A percentile compares a stretch with the other conserved stretches of the same genome.
These are phyloP conservation scores for Loris lydekkerianus DNA, from an alignment of 2,797 vertebrate genomes.

Conservation along the genomic window DNA sequence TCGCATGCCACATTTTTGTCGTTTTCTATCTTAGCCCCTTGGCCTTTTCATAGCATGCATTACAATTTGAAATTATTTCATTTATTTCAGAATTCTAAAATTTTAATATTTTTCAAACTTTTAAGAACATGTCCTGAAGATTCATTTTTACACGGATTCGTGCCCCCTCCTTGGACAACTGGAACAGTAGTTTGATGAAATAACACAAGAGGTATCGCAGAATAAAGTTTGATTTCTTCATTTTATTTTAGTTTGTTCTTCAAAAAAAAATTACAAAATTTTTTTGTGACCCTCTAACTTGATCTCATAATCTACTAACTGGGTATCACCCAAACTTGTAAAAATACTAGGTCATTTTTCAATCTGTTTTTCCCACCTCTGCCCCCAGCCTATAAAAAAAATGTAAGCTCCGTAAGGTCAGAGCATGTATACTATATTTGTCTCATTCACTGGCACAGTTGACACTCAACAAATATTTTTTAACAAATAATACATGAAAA, in stretches of 20 bases:
- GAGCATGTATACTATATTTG: not conserved
- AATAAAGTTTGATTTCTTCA: not conserved
- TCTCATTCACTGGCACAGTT: not conserved
- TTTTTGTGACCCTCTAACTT: not conserved
- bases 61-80: not conserved
- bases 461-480: not conserved
- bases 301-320: not conserved
- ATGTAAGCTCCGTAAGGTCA: not conserved
- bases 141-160: not conserved
- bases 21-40: not conserved
- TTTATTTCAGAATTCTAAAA: not conserved
- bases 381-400: not conserved
- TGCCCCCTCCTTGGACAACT: not conserved
- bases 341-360: not conserved
- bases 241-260: not conserved
- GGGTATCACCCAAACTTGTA: not conserved
- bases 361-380: not conserved
- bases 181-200: not conserved
- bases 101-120: slow-evolving; percentile 10
- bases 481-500: not conserved
- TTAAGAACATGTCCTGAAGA: not conserved
- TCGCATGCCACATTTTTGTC: not conserved
- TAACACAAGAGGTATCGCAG: not conserved
- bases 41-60: not conserved
- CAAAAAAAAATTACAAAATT: slow-evolving; percentile 17